These are phyloP conservation scores for Rhinichthys osculus DNA, from an alignment of 2,797 vertebrate genomes.

Conservation along the genomic window DNA sequence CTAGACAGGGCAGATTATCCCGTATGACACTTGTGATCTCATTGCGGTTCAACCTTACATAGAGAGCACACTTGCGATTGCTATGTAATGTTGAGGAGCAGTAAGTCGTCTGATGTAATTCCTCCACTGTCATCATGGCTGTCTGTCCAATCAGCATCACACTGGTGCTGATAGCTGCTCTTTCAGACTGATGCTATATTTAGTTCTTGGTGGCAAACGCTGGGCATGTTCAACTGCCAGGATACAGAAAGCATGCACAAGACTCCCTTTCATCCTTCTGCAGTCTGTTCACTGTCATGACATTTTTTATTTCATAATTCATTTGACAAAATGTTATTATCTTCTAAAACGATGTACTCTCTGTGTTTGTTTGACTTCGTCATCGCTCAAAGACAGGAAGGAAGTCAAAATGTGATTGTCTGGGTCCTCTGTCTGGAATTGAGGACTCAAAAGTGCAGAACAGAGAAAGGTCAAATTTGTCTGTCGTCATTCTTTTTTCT, in stretches of 20 bases:
- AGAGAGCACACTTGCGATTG: slow-evolving; percentile 14
- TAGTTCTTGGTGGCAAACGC: slow-evolving; percentile 34
- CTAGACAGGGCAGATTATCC: not conserved
- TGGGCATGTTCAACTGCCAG: slow-evolving; percentile 26
- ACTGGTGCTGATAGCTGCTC: slow-evolving; percentile 40
- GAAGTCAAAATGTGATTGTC: slow-evolving; percentile 46
- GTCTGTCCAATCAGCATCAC: slow-evolving; percentile 46
- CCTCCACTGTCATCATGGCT: slow-evolving; percentile 30
- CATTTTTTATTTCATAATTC: slow-evolving; percentile 16
- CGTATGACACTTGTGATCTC: not conserved
- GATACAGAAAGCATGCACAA: not conserved
- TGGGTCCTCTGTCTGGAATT: slow-evolving; percentile 44
- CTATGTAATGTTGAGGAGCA: not conserved
- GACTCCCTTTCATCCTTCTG: slow-evolving; percentile 17
- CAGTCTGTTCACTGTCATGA: not conserved
- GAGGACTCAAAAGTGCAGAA: slow-evolving; percentile 19
- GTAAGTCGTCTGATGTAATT: slow-evolving; percentile 26
- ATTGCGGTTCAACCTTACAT: not conserved
- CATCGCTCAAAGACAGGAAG: slow-evolving; percentile 39
- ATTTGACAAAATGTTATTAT: slow-evolving; percentile 33
- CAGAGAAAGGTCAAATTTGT: slow-evolving; percentile 48
- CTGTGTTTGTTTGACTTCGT: slow-evolving; percentile 23
- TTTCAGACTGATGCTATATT: slow-evolving; percentile 57
- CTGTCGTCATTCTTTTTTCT: slow-evolving; percentile 36
- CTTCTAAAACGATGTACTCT: slow-evolving; percentile 20